A percentile compares a stretch with the other conserved stretches of the same genome.
Evolutionary conservation across 2,113 vertebrate species (phyloP).

Genomic region (Nanorana parkeri): DNA sequence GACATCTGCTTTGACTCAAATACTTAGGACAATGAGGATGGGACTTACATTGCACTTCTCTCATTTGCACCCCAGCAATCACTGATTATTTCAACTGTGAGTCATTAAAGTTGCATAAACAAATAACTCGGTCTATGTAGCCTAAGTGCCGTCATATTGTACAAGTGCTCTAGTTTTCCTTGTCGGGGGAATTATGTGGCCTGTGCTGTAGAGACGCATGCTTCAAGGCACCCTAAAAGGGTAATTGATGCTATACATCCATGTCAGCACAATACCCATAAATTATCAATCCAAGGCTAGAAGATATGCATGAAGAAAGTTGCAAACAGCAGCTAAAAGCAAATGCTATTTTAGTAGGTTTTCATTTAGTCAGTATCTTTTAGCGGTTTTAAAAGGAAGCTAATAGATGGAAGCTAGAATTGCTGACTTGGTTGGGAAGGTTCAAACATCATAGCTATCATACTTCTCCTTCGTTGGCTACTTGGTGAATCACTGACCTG

Average conservation of each 20-base stretch:
- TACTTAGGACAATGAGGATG: not conserved
- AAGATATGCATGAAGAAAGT: too few relatives aligned
- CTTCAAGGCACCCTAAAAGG: not conserved
- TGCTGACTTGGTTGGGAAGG: too few relatives aligned
- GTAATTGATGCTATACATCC: not conserved
- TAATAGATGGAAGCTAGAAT: too few relatives aligned
- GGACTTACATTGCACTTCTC: not conserved
- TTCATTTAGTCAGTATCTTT: too few relatives aligned
- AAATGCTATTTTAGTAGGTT: too few relatives aligned
- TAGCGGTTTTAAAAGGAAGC: too few relatives aligned
- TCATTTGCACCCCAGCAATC: conserved; percentile 12
- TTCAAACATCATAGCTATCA: too few relatives aligned
- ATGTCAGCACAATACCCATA: not conserved
- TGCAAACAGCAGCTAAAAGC: too few relatives aligned
- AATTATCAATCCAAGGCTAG: not conserved
- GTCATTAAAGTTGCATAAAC: conserved; percentile 34
- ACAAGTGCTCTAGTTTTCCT: not conserved
- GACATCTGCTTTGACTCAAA: not conserved
- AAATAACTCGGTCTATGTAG: conserved; percentile 1
- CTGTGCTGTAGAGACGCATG: not conserved
- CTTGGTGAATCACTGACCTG: too few relatives aligned
- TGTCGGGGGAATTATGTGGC: not conserved
- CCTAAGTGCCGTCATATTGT: conserved; percentile 5
- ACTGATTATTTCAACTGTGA: conserved; percentile 14
- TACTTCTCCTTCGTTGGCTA: too few relatives aligned